Conservation (phyloP, 1,140 invertebrate species). For the Ridgeia piscesae region DNA sequence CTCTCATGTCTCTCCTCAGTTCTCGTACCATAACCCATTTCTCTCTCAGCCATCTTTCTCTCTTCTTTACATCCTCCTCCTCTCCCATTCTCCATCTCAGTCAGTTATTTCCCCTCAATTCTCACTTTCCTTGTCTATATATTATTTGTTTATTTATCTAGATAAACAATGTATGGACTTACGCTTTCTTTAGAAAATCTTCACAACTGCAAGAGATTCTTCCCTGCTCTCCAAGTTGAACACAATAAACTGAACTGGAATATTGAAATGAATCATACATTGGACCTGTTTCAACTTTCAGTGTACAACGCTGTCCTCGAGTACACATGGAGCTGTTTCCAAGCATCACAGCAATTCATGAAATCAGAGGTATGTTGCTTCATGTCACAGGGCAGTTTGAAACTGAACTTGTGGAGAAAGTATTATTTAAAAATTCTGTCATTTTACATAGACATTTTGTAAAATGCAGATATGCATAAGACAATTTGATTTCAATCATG, state of each 20-base stretch:
- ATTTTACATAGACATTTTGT: too few relatives aligned
- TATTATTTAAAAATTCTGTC: too few relatives aligned
- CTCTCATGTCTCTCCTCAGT: too few relatives aligned
- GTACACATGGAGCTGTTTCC: conserved; percentile 9
- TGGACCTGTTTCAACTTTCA: conserved; percentile 5
- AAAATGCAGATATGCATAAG: too few relatives aligned
- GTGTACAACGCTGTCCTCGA: conserved; percentile 11
- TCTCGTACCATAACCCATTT: too few relatives aligned
- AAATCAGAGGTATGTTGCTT: not conserved
- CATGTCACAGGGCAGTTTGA: not conserved
- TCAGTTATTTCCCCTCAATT: not conserved
- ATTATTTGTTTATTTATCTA: too few relatives aligned
- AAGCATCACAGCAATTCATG: not conserved
- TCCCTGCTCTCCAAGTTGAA: too few relatives aligned
- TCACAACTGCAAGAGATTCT: too few relatives aligned
- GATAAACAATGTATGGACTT: not conserved
- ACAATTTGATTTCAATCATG: too few relatives aligned
- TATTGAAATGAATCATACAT: not conserved
- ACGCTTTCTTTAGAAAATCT: not conserved
- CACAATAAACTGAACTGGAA: not conserved
- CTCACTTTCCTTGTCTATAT: not conserved
- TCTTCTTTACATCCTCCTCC: too few relatives aligned
- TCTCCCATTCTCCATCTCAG: not conserved
- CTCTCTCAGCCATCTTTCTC: too few relatives aligned
- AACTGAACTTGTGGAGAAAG: not conserved